Conservation (phyloP, 1,140 invertebrate species). For the Rhopalosiphum padi region DNA sequence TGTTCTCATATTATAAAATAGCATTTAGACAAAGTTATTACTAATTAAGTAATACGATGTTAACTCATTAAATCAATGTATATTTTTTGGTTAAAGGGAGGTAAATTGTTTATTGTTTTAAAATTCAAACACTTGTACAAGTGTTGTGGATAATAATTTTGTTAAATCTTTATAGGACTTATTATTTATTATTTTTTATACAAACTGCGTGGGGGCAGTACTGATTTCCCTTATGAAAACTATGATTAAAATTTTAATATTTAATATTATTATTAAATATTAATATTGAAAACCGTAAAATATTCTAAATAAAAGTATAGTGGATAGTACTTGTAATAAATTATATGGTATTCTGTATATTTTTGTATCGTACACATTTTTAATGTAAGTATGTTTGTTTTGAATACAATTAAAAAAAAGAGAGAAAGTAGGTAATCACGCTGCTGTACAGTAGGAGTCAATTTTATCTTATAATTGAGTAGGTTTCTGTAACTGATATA, state of each 20-base stretch:
- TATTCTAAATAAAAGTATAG: neutral
- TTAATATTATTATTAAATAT: neutral
- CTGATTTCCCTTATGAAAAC: constrained; percentile 1
- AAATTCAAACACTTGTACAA: neutral
- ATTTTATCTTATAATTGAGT: too few species aligned
- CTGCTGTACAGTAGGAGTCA: too few species aligned
- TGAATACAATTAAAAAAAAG: neutral
- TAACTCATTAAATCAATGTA: neutral
- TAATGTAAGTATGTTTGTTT: neutral
- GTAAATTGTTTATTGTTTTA: neutral
- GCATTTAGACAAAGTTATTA: neutral
- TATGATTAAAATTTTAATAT: neutral
- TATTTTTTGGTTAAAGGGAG: neutral
- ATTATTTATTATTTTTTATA: neutral
- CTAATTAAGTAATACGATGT: neutral
- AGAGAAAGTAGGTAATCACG: too few species aligned
- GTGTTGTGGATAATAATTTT: neutral
- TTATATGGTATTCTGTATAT: neutral
- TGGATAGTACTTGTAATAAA: neutral
- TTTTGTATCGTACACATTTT: too few species aligned
- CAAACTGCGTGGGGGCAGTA: neutral
- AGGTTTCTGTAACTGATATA: too few species aligned
- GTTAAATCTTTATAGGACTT: neutral
- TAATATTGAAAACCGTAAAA: neutral
- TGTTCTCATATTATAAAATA: neutral